Percentiles rank a stretch among this genome's conserved stretches.
phyloP scores from a whole-genome alignment of 2,113 vertebrate species.

The Esox niger region DNA sequence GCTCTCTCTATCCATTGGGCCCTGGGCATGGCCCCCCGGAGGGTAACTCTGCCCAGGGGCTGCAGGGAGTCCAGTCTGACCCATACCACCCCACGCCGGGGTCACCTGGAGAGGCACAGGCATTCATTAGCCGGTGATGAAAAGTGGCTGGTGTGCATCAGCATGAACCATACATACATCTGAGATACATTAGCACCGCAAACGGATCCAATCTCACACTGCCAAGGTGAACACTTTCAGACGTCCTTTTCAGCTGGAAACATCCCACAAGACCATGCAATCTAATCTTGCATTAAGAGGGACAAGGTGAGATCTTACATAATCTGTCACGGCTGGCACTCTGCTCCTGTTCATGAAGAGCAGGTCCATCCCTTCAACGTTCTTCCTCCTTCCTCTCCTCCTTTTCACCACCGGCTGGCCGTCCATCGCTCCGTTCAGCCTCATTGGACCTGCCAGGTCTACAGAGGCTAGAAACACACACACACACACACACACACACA shows the following conservation, averaged over 20 bases:
- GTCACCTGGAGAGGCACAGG: slow-evolving; percentile 67
- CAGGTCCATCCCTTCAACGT: slow-evolving; percentile 92
- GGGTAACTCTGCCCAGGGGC: slow-evolving; percentile 64
- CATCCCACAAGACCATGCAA: no score
- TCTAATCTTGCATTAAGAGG: not conserved
- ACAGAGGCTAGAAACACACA: slow-evolving; percentile 31
- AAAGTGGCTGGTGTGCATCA: no score
- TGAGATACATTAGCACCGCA: no score
- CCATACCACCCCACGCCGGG: slow-evolving; percentile 77
- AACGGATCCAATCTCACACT: no score
- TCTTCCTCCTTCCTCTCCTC: slow-evolving; percentile 91
- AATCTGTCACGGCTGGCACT: slow-evolving; percentile 71
- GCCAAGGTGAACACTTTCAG: no score
- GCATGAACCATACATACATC: no score
- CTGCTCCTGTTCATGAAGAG: slow-evolving; percentile 86
- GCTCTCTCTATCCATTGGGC: slow-evolving; percentile 79
- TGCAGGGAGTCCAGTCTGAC: slow-evolving; percentile 73
- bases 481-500: no score
- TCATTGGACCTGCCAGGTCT: slow-evolving; percentile 78
- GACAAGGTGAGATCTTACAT: slow-evolving; percentile 67
- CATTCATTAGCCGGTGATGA: no score
- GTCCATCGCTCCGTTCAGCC: slow-evolving; percentile 82
- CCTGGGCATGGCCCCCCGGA: slow-evolving; percentile 52
- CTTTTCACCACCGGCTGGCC: slow-evolving; percentile 89
- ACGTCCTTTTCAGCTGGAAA: no score